Evolutionary conservation across 64 coral and sea anemone species (phyloP).

Genomic region (Montipora sp.): DNA sequence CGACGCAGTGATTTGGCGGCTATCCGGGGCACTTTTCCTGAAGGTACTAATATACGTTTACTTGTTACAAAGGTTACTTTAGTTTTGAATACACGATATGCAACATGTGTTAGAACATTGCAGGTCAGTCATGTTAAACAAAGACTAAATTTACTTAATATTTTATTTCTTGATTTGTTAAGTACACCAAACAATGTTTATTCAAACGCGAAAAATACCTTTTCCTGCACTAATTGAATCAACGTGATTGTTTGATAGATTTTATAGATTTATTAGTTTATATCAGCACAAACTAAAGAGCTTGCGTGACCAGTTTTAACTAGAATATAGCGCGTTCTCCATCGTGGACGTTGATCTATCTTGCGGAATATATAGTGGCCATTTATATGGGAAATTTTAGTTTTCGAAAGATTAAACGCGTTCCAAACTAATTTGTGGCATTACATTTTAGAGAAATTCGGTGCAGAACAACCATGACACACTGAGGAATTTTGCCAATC

Average conservation of each 20-base stretch:
- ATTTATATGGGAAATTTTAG: background rate
- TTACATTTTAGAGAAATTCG: no score
- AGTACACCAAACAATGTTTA: background rate
- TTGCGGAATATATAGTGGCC: background rate
- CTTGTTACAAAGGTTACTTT: slow-evolving; percentile 58
- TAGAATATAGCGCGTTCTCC: slow-evolving; percentile 9
- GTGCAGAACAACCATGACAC: no score
- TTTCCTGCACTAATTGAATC: background rate
- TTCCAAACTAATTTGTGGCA: no score
- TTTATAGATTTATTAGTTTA: background rate
- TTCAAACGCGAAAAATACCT: background rate
- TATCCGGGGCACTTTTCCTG: slow-evolving; percentile 17
- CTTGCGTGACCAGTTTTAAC: slow-evolving; percentile 7
- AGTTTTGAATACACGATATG: slow-evolving; percentile 46
- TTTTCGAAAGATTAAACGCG: background rate
- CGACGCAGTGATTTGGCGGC: background rate
- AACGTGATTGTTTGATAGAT: background rate
- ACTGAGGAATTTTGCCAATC: no score
- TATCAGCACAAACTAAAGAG: background rate
- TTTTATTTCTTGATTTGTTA: background rate
- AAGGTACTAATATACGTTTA: slow-evolving; percentile 44
- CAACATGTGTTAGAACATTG: background rate
- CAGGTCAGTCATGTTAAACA: background rate
- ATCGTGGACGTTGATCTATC: background rate
- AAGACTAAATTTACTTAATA: slow-evolving; percentile 1